These are phyloP conservation scores for Heliconius eleuchia DNA, from an alignment of 1,140 invertebrate genomes.

Conservation along the genomic window DNA sequence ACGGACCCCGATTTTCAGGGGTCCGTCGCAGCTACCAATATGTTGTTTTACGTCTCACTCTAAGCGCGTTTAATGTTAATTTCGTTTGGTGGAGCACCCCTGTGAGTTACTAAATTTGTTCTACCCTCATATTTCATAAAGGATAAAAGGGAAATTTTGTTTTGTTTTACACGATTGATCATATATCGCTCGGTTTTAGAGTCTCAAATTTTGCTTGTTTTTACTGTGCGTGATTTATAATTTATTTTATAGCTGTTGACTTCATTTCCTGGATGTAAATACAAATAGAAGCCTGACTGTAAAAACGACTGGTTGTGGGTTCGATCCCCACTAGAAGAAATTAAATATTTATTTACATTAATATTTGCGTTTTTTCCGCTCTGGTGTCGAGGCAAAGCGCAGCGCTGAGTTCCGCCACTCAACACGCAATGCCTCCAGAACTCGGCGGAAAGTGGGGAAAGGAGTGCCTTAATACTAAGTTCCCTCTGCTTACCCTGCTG, in stretches of 20 bases:
- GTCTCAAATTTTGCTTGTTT: not conserved
- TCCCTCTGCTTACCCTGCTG: too few species aligned
- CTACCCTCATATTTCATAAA: slow-evolving; percentile 31
- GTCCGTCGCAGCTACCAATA: slow-evolving; percentile 56
- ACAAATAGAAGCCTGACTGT: not conserved
- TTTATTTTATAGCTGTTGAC: not conserved
- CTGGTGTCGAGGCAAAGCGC: too few species aligned
- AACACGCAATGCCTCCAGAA: too few species aligned
- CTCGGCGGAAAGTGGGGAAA: too few species aligned
- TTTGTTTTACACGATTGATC: slow-evolving; percentile 26
- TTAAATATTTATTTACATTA: too few species aligned
- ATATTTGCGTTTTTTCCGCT: too few species aligned
- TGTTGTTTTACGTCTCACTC: slow-evolving; percentile 52
- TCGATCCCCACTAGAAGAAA: too few species aligned
- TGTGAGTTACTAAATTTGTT: slow-evolving; percentile 30
- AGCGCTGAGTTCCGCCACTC: too few species aligned
- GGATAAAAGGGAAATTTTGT: slow-evolving; percentile 21
- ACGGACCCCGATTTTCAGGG: slow-evolving; percentile 64
- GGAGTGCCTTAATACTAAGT: too few species aligned
- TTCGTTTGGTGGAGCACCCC: slow-evolving; percentile 18
- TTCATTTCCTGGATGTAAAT: not conserved
- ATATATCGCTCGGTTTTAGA: slow-evolving; percentile 10
- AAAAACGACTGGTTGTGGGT: too few species aligned
- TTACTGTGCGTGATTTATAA: not conserved
- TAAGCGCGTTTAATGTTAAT: slow-evolving; percentile 44